Base-by-base conservation (phyloP, 53 echinoderm and acorn worm genomes). In the Henricia sp. region DNA sequence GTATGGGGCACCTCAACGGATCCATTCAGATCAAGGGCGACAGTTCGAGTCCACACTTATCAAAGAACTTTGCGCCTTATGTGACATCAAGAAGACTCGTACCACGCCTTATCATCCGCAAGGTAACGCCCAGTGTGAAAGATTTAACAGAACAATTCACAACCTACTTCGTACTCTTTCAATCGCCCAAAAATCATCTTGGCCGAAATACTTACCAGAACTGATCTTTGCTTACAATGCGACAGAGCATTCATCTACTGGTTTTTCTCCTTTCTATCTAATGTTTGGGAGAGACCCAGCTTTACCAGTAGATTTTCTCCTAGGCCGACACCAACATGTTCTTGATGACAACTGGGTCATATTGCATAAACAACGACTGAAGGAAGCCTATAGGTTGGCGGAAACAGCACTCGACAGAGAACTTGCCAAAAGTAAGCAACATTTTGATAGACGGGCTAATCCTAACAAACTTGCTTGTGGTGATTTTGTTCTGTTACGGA, bases 21-120 rank as follows among this genome's bases (percentile, higher is more conserved):
- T 87, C 6, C 68, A 57, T 17, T 39, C 87, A 17, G 87, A 87
- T 52, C 87, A 87, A 51, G 87, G 87, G 6, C 40, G 68, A 2
- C 78, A 87, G 40, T 86, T 86, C 21, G 86, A 86, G 48, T 62
- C 68, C 19, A 23, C 13, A 11, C 25, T 83, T 16, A 72, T 83
- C n/a, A 14, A 3, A 12, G 41, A 83, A 59, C 43, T 83, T 1
- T 83, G 83, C 50, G 3, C 50, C 14, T 37, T 84, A 17, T 84
- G 53, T 52, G 20, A 34, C 32, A 74, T 75, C 11, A n/a, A 50
- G 21, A 84, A 84, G 28, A 52, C 29, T 50, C 50, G 55, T 1
- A 84, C 84, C 1, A 84, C 84, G 55, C n/a, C n/a, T n/a, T n/a
- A n/a, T n/a, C n/a, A n/a, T n/a, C n/a, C n/a, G n/a, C n/a, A n/a